Evolutionary conservation across 2,888 invertebrate species (phyloP), one percentile per base, ranked within the genome.

Genomic region (Siphlonurus alternatus): DNA sequence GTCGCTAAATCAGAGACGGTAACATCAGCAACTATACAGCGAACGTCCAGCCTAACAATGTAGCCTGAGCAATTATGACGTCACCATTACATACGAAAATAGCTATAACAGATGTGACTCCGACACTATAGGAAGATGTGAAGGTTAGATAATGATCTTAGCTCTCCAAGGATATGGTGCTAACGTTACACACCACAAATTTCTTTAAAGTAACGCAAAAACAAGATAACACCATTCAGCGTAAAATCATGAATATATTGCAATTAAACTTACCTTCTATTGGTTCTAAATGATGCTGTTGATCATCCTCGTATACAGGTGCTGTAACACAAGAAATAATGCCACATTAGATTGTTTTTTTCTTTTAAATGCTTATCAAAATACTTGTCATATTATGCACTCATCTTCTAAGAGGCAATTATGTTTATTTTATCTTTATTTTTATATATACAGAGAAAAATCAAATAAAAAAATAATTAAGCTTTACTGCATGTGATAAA

Each of bases 241-340:
- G 7, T 15, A 5, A 38, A 38, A 38, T 10, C 5, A 38, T 10
- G 38, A 38, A 38, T 38, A 38, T 10, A 38, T 38, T 38, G 15
- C 38, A 5, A 38, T 38, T 38, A 15, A 10, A 38, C 38, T 38
- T 38, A 38, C 38, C 38, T 5, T 38, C 38, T 38, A 15, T 38
- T 10, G 15, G 38, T 38, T 38, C 38, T 5, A 38, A 15, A 10
- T 38, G 38, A 38, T 38, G 38, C 5, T 15, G 38, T 15, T 38
- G 68, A 62, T 67, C 69, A 62, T 70, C 70, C 66, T 84, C 82
- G 72, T 80, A 79, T 67, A 83, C 74, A 71, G 86, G 86, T 75
- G 87, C 86, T 87, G 82, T 70, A 85, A 85, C 71, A 69, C 74
- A 75, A 74, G 74, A 71, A 70, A 70, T 71, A 69, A 70, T 62